Conservation (phyloP, 2,888 invertebrate species). For the Sepioteuthis lessoniana region DNA sequence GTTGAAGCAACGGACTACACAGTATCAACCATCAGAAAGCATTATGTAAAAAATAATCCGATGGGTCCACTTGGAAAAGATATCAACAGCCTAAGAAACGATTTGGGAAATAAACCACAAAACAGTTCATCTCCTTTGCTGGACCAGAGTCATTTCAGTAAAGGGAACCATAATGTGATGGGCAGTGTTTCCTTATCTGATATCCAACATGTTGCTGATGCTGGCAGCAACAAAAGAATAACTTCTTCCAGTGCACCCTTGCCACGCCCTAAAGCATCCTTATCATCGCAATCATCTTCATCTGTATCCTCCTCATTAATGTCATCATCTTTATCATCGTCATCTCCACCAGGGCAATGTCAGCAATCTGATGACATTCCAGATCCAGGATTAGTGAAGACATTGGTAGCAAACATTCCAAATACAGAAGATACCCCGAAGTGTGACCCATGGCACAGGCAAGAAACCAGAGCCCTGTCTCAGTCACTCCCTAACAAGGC, state of each 20-base stretch:
- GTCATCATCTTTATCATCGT: background rate
- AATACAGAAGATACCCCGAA: background rate
- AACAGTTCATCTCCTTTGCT: background rate
- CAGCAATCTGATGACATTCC: slow-evolving; percentile 21
- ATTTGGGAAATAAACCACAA: background rate
- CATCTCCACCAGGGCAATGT: background rate
- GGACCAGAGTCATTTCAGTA: background rate
- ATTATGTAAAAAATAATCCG: background rate
- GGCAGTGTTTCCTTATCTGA: background rate
- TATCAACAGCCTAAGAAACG: background rate
- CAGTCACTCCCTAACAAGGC: background rate
- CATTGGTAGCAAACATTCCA: slow-evolving; percentile 6
- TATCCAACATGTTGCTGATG: background rate
- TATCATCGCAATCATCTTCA: background rate
- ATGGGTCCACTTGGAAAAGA: background rate
- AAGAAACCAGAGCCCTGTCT: background rate
- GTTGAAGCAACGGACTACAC: slow-evolving; percentile 67
- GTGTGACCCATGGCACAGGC: background rate
- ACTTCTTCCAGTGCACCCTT: background rate
- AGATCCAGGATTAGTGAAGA: background rate
- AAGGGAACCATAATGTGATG: background rate
- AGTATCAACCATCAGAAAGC: slow-evolving; percentile 52
- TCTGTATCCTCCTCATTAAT: background rate
- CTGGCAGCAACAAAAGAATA: background rate
- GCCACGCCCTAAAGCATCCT: background rate